Percentiles rank a stretch among this genome's conserved stretches.
phyloP scores from a whole-genome alignment of 64 coral and sea anemone species.

The Pocillopora verrucosa region DNA sequence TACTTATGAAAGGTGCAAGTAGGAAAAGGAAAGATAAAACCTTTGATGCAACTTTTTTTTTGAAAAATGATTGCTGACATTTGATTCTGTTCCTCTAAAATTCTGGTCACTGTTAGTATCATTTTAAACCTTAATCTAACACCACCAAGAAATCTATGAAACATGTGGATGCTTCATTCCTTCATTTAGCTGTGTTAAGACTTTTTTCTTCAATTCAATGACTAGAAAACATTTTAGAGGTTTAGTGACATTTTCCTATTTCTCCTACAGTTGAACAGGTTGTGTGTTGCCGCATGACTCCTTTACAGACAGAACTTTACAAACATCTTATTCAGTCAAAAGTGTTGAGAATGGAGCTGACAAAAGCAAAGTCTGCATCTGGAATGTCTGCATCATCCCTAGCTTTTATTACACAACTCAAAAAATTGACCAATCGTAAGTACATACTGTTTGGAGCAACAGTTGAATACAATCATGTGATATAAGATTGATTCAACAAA shows the following conservation, averaged over 20 bases:
- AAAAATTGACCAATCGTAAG: conserved; percentile 96
- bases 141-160: too few relatives aligned
- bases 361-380: conserved; percentile 54
- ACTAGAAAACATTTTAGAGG: not conserved
- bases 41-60: too few relatives aligned
- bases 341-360: conserved; percentile 48
- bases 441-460: not conserved
- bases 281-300: conserved; percentile 78
- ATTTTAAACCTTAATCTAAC: too few relatives aligned
- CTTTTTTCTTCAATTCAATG: not conserved
- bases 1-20: not conserved
- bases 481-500: too few relatives aligned
- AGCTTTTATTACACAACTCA: conserved; percentile 97
- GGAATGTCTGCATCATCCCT: conserved; percentile 83
- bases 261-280: conserved; percentile 79
- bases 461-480: too few relatives aligned
- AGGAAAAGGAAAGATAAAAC: too few relatives aligned
- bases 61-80: too few relatives aligned
- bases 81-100: too few relatives aligned
- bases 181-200: not conserved
- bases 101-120: too few relatives aligned
- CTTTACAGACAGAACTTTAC: conserved; percentile 79
- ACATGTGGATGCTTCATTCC: not conserved
- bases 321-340: conserved; percentile 81
- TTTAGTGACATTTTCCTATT: not conserved